Evolutionary conservation across 2,888 invertebrate genomes (phyloP).

Genomic region (Diarsia brunnea): DNA sequence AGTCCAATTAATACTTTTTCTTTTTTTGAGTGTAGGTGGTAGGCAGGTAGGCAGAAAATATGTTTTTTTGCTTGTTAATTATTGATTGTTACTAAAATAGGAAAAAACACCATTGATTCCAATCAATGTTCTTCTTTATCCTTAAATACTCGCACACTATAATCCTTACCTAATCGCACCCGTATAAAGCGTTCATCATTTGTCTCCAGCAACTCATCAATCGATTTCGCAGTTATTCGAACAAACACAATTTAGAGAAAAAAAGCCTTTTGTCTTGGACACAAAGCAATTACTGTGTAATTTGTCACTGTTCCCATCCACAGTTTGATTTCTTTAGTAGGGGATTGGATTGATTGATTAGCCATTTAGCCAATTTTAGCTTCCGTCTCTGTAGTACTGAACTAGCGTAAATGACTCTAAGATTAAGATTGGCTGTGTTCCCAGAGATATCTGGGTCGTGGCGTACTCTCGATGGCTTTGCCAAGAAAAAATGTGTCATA

Average conservation of each 20-base stretch:
- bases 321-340: conserved; percentile 84
- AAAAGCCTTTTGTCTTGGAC: conserved; percentile 80
- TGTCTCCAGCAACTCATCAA: conserved; percentile 85
- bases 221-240: conserved; percentile 83
- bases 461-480: conserved; percentile 52
- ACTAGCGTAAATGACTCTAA: conserved; percentile 66
- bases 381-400: conserved; percentile 56
- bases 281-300: conserved; percentile 87
- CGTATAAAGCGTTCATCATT: conserved; percentile 79
- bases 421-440: conserved; percentile 69
- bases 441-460: conserved; percentile 64
- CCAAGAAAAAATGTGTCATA: conserved; percentile 66
- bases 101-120: background rate
- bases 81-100: background rate
- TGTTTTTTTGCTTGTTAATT: too few species aligned
- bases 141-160: conserved; percentile 1
- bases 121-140: background rate
- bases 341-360: conserved; percentile 85
- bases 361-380: conserved; percentile 70
- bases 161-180: conserved; percentile 73
- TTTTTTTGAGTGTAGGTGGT: too few species aligned
- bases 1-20: too few species aligned
- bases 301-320: conserved; percentile 85
- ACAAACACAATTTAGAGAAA: conserved; percentile 79
- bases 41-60: too few species aligned